Percentiles rank a stretch among this genome's conserved stretches.
phyloP scores from a whole-genome alignment of 2,888 invertebrate species.

The Microctonus hyperodae region DNA sequence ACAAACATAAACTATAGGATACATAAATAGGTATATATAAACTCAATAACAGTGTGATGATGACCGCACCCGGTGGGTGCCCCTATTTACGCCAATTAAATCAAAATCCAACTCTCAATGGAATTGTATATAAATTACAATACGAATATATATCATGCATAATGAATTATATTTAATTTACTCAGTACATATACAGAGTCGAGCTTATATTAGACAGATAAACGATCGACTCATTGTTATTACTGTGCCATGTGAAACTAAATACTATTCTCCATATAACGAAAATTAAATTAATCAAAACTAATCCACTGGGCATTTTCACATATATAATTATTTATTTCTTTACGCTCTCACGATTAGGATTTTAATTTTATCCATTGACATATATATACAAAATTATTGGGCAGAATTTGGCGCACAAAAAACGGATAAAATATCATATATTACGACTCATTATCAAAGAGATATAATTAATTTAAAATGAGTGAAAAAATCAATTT shows the following conservation, averaged over 20 bases:
- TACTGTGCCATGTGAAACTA: neutral
- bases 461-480: too few species aligned
- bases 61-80: conserved; percentile 51
- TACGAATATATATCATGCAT: conserved; percentile 43
- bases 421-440: neutral
- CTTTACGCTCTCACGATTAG: too few species aligned
- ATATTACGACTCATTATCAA: neutral
- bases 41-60: neutral
- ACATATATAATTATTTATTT: too few species aligned
- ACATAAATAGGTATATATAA: neutral
- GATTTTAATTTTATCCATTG: neutral
- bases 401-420: neutral
- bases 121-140: conserved; percentile 6
- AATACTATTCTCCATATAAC: neutral
- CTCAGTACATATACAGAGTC: neutral
- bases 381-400: neutral
- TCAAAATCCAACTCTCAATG: conserved; percentile 47
- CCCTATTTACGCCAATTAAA: conserved; percentile 58
- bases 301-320: too few species aligned
- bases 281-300: neutral
- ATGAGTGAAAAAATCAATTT: too few species aligned
- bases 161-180: neutral
- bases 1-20: neutral
- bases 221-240: neutral
- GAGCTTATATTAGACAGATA: neutral